phyloP scores from a whole-genome alignment of 2,888 invertebrate species.

The Parochlus steinenii region DNA sequence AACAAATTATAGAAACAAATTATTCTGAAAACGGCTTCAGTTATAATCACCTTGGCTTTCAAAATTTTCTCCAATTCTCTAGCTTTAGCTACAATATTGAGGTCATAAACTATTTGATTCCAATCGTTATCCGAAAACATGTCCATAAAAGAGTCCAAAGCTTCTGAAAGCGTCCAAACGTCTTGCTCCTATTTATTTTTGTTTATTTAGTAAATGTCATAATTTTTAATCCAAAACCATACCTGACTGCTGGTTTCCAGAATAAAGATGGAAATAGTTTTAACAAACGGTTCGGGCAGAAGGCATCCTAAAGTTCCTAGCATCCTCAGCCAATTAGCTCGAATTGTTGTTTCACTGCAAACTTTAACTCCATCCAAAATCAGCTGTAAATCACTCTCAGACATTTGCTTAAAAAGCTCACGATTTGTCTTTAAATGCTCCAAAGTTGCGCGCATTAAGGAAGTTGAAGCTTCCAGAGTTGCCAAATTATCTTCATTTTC shows the following conservation, averaged over 20 bases:
- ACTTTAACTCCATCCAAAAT: slow-evolving; percentile 36
- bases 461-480: slow-evolving; percentile 50
- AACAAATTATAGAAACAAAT: neutral
- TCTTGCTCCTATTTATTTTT: slow-evolving; percentile 34
- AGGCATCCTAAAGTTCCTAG: slow-evolving; percentile 37
- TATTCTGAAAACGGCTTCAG: too few species aligned
- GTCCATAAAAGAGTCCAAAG: slow-evolving; percentile 57
- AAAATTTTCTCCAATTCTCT: slow-evolving; percentile 39
- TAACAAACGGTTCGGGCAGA: slow-evolving; percentile 24
- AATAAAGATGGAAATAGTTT: slow-evolving; percentile 39
- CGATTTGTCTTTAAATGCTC: slow-evolving; percentile 41
- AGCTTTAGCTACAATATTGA: slow-evolving; percentile 45
- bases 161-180: slow-evolving; percentile 57
- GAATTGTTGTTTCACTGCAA: slow-evolving; percentile 37
- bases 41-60: slow-evolving; percentile 41
- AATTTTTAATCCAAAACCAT: slow-evolving; percentile 17
- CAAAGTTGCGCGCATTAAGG: slow-evolving; percentile 56
- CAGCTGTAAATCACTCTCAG: slow-evolving; percentile 38
- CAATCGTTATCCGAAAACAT: slow-evolving; percentile 62
- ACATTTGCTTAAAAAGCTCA: slow-evolving; percentile 37
- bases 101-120: slow-evolving; percentile 42
- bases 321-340: slow-evolving; percentile 41
- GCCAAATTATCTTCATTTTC: slow-evolving; percentile 34
- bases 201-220: slow-evolving; percentile 1
- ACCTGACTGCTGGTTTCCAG: too few species aligned